phyloP scores from a whole-genome alignment of 2,888 invertebrate genomes.

The Spialia ferax region DNA sequence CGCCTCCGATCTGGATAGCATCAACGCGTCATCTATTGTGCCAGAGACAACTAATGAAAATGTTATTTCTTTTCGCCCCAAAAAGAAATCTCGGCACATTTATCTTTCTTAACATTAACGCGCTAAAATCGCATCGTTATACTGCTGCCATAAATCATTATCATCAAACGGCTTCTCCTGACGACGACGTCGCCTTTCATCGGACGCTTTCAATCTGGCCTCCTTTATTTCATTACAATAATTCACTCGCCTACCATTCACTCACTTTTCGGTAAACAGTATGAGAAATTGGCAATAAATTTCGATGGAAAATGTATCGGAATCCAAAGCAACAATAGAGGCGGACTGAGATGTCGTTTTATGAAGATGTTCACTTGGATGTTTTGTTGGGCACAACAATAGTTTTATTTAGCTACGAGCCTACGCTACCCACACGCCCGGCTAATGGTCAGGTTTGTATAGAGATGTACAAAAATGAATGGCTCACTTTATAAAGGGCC shows the following conservation, averaged over 20 bases:
- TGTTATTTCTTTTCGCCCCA: constrained; percentile 64
- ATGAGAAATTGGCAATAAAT: constrained; percentile 84
- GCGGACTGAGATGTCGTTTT: constrained; percentile 67
- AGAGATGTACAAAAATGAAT: constrained; percentile 82
- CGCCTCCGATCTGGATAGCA: constrained; percentile 44
- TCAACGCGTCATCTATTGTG: constrained; percentile 53
- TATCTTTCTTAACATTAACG: constrained; percentile 78
- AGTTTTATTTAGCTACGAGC: constrained; percentile 84
- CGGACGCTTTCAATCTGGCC: constrained; percentile 82
- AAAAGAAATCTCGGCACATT: constrained; percentile 71
- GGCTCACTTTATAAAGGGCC: constrained; percentile 76
- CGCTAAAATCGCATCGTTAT: constrained; percentile 77
- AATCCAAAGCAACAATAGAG: constrained; percentile 60
- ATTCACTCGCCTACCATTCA: constrained; percentile 82
- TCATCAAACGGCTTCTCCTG: constrained; percentile 71
- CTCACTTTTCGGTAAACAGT: constrained; percentile 82
- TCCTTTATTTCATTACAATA: constrained; percentile 85
- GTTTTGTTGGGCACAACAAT: constrained; percentile 82
- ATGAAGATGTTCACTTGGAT: constrained; percentile 85
- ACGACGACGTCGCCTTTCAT: constrained; percentile 74
- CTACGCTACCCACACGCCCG: constrained; percentile 84
- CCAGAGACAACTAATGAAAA: constrained; percentile 50
- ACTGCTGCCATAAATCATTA: constrained; percentile 84
- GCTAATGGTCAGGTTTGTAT: constrained; percentile 83
- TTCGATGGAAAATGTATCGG: constrained; percentile 76